Conservation (phyloP, 2,888 invertebrate genomes). For the Parascotia fuliginaria region DNA sequence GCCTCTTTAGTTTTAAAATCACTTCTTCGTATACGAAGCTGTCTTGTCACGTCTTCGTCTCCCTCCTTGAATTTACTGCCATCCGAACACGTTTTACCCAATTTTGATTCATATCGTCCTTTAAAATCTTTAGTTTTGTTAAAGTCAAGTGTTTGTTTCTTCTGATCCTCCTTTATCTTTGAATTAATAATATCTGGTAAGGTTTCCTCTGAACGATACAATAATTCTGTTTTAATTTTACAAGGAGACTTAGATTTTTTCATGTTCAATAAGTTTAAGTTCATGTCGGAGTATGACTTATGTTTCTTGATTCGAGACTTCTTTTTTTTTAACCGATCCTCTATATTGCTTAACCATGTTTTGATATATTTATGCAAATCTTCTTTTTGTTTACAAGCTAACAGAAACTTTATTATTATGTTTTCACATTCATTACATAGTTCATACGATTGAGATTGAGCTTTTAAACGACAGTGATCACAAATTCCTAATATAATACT, state of each 20-base stretch:
- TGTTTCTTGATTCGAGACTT: no score
- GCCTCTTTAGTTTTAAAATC: no score
- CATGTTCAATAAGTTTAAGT: conserved; percentile 17
- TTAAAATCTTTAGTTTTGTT: no score
- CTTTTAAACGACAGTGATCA: conserved; percentile 55
- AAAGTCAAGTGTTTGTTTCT: background rate
- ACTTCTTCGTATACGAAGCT: no score
- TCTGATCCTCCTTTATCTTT: background rate
- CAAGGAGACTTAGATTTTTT: background rate
- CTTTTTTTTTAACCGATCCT: conserved; percentile 6
- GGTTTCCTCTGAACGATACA: conserved; percentile 9
- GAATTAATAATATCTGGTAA: conserved; percentile 4
- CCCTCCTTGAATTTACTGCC: no score
- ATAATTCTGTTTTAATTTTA: conserved; percentile 12
- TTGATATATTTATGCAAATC: conserved; percentile 38
- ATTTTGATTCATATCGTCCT: no score
- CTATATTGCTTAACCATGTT: conserved; percentile 44
- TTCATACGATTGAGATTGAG: conserved; percentile 21
- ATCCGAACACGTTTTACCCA: no score
- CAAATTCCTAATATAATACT: conserved; percentile 58
- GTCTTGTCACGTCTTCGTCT: no score
- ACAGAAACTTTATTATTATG: conserved; percentile 46
- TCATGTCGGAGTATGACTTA: conserved; percentile 21
- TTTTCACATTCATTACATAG: conserved; percentile 59
- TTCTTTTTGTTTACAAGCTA: conserved; percentile 40